Evolutionary conservation across 2,888 invertebrate species (phyloP).

Genomic region (Agrotis clavis): DNA sequence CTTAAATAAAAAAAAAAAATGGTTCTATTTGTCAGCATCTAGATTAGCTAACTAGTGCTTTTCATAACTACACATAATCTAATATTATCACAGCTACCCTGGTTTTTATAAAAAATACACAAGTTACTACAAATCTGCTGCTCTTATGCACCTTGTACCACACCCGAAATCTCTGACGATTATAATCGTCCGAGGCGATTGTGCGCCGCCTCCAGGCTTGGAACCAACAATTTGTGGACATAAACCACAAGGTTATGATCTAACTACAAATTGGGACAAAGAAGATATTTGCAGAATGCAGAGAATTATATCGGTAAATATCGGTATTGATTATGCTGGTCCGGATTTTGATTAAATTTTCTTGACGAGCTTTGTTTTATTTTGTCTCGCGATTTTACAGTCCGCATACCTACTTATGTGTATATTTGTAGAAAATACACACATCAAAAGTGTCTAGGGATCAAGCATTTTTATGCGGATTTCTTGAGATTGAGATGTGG

Average conservation of each 20-base stretch:
- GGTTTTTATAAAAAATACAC: background rate
- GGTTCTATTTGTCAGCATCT: too few relatives aligned
- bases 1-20: too few relatives aligned
- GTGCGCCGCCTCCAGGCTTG: slow-evolving; percentile 68
- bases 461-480: too few relatives aligned
- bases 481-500: too few relatives aligned
- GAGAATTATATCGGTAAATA: slow-evolving; percentile 55
- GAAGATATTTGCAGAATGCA: slow-evolving; percentile 65
- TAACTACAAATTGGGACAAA: slow-evolving; percentile 52
- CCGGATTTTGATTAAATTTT: slow-evolving; percentile 21
- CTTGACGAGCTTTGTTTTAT: background rate
- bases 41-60: too few relatives aligned
- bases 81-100: background rate
- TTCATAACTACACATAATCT: too few relatives aligned
- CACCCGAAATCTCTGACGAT: slow-evolving; percentile 39
- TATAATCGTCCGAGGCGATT: slow-evolving; percentile 68
- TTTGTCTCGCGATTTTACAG: background rate
- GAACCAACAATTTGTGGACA: slow-evolving; percentile 80
- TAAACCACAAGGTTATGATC: slow-evolving; percentile 81
- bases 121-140: background rate
- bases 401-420: too few relatives aligned
- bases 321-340: slow-evolving; percentile 24
- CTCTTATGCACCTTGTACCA: slow-evolving; percentile 47
- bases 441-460: too few relatives aligned
- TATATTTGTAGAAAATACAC: too few relatives aligned